Percentiles rank a stretch among this genome's conserved stretches.
phyloP scores from a whole-genome alignment of 2,797 vertebrate genomes.

The Setipinna tenuifilis region DNA sequence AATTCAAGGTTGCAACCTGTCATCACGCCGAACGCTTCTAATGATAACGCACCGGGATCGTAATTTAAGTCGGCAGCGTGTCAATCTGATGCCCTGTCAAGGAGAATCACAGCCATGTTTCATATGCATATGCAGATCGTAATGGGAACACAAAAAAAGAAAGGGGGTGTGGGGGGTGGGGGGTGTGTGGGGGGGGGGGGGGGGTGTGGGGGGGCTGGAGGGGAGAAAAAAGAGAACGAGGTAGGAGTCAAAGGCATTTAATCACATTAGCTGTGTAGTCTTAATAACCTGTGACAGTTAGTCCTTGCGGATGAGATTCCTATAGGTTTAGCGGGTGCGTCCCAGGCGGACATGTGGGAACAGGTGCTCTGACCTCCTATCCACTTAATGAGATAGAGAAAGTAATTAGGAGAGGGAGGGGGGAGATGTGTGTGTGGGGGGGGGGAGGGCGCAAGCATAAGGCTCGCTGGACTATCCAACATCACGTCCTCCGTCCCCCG shows the following conservation, averaged over 20 bases:
- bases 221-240: conserved; percentile 18
- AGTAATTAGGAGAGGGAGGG: conserved; percentile 72
- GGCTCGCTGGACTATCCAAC: background rate
- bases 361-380: conserved; percentile 71
- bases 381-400: conserved; percentile 76
- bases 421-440: conserved; percentile 43
- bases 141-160: conserved; percentile 30
- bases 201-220: too few relatives aligned
- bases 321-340: conserved; percentile 46
- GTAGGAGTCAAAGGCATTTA: conserved; percentile 47
- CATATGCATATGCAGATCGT: conserved; percentile 7
- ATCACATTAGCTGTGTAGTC: conserved; percentile 52
- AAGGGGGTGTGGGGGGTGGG: too few relatives aligned
- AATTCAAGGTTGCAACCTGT: conserved; percentile 49
- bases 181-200: too few relatives aligned
- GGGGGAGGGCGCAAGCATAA: background rate
- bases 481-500: background rate
- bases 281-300: conserved; percentile 54
- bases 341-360: conserved; percentile 48
- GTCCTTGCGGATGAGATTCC: conserved; percentile 64
- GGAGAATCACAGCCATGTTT: conserved; percentile 37
- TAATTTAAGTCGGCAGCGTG: conserved; percentile 46
- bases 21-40: conserved; percentile 41
- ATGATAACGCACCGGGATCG: conserved; percentile 47
- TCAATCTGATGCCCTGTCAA: conserved; percentile 39